Evolutionary conservation across 1,140 invertebrate species (phyloP), one percentile per base, ranked within the genome.

Genomic region (Phthorimaea operculella): DNA sequence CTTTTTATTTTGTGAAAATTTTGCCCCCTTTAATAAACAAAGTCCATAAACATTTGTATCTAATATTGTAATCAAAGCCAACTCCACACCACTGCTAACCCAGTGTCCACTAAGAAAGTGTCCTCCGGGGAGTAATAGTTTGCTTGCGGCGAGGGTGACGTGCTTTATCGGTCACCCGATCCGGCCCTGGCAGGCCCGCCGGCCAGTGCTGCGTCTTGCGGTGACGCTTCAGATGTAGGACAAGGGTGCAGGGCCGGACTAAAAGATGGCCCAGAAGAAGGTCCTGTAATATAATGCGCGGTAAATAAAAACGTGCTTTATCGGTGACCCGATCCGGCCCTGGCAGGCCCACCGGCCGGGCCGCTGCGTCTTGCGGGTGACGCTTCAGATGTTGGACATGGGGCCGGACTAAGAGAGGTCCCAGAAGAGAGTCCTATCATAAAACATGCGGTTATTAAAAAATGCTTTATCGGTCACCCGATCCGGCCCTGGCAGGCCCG

Each of bases 101-200:
- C 10, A n/a, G 36, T 10, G 10, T 10, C n/a, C 44, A n/a, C 11
- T n/a, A 15, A 47, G 15, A 16, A 47, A 47, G 44, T 47, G 44
- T 47, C 44, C 44, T 47, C 44, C 15, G 4, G 44, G 44, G 44
- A 47, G 44, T 15, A 17, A 47, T 47, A 42, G 14, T 14, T 16
- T 9, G 44, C 44, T 15, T 15, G 44, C 14, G 44, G 44, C 16
- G 44, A 47, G 44, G 44, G 44, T 47, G 44, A 47, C 44, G 15
- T 47, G 44, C 16, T 47, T 47, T 47, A 47, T 47, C 44, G 44
- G 44, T 14, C 44, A 47, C n/a, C 14, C 44, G 44, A 47, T 47
- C 44, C 44, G 44, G 3, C 15, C n/a, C n/a, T n/a, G 11, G 44
- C 15, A 9, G 9, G 12, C n/a, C n/a, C n/a, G n/a, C n/a, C n/a